Evolutionary conservation across 92 coral and sea anemone species (phyloP), one percentile per base, ranked within the genome.

Genomic region (Pocillopora grandis): DNA sequence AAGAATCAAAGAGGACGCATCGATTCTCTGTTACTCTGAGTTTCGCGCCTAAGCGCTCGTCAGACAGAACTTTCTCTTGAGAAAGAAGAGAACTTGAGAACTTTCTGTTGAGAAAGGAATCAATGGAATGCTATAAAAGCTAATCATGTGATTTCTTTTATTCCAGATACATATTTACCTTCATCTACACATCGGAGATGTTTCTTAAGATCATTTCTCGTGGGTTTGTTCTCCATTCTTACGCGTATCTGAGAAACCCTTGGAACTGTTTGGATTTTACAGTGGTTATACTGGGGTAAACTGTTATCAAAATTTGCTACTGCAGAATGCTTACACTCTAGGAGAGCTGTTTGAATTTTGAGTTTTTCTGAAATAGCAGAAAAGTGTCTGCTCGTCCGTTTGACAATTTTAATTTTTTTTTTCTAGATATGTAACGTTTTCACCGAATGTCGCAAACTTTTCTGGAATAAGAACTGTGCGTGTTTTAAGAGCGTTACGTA

Each of bases 211-310:
- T 95, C 66, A 67, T 90, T 52, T 95, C 95, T 35, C 93, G 95
- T 68, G 98, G 98, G 18, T 96, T 96, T 10, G 95, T 84, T 36
- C 76, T 96, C 16, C 98, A 96, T 85, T 71, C 92, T 1, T 93
- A 89, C 66, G 98, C 98, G 0, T 96, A 96, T 80, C 91, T 96
- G 10, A 80, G 98, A 55, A 97, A 96, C 75, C 91, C 96, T 1
- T 96, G 98, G 98, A 96, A 96, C 65, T 72, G 86, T 49, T 64
- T 96, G 80, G 98, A 96, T 68, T 94, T 96, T 72, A 89, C 90
- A 62, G 98, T 96, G 9, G 98, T 96, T 61, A 96, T 96, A 71
- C 77, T 96, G 16, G 98, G 98, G 98, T 96, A 87, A 82, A 86
- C 18, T 57, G 19, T 52, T 67, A 23, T 68, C 33, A 17, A 62